Evolutionary conservation across 2,113 vertebrate genomes (phyloP).

Genomic region (Galemys pyrenaicus): DNA sequence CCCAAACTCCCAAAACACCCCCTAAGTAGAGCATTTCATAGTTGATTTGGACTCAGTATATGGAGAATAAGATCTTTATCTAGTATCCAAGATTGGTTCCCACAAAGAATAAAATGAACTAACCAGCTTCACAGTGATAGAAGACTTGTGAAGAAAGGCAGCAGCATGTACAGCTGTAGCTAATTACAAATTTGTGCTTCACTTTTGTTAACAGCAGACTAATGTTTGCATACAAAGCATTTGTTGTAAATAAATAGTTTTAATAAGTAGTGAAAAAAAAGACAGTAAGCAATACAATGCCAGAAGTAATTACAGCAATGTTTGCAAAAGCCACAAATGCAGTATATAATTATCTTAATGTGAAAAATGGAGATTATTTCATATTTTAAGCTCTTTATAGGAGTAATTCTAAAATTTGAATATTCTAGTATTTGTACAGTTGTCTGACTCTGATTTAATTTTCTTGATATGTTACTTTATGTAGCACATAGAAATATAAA

Average conservation of each 20-base stretch:
- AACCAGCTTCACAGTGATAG: conserved; percentile 57
- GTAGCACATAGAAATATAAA: conserved; percentile 35
- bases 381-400: conserved; percentile 70
- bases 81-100: conserved; percentile 46
- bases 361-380: conserved; percentile 75
- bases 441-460: conserved; percentile 60
- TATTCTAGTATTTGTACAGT: conserved; percentile 55
- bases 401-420: conserved; percentile 67
- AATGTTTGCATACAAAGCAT: conserved; percentile 76
- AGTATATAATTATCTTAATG: conserved; percentile 78
- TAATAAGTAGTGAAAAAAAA: conserved; percentile 59
- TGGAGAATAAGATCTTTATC: conserved; percentile 61
- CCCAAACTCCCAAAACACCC: background rate
- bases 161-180: conserved; percentile 74
- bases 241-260: conserved; percentile 77
- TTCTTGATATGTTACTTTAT: conserved; percentile 23
- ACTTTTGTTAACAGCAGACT: conserved; percentile 74
- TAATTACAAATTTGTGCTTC: conserved; percentile 80
- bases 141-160: conserved; percentile 70
- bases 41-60: conserved; percentile 55
- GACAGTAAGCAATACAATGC: conserved; percentile 55
- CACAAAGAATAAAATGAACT: conserved; percentile 73
- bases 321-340: conserved; percentile 74
- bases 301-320: conserved; percentile 68
- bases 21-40: background rate